These are phyloP conservation scores for Spizella passerina DNA, from an alignment of 2,797 vertebrate species.

Conservation along the genomic window DNA sequence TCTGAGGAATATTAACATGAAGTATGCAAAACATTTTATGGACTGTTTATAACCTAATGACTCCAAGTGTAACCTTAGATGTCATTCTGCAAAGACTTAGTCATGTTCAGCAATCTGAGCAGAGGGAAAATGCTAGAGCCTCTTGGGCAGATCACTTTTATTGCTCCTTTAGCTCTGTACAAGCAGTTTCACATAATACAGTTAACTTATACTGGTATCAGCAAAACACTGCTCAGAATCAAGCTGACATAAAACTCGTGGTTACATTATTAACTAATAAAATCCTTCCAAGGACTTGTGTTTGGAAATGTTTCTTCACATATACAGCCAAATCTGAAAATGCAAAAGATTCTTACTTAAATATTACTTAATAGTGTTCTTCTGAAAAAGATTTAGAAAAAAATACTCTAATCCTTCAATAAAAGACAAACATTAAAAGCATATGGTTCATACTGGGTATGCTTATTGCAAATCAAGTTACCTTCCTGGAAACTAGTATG, in stretches of 20 bases:
- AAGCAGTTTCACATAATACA: neutral
- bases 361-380: neutral
- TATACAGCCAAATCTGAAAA: neutral
- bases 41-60: constrained; percentile 41
- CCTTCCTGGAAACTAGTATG: neutral
- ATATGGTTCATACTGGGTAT: neutral
- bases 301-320: neutral
- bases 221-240: neutral
- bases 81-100: constrained; percentile 1
- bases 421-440: neutral
- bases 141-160: neutral
- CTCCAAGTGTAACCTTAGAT: constrained; percentile 36
- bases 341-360: neutral
- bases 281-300: neutral
- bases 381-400: constrained; percentile 22
- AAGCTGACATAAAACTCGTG: neutral
- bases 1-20: constrained; percentile 27
- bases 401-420: neutral
- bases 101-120: neutral
- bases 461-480: neutral
- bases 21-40: constrained; percentile 35
- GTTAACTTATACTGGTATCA: neutral
- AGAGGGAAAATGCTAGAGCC: neutral
- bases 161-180: neutral
- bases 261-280: neutral